Evolutionary conservation across 2,797 vertebrate species (phyloP).

Genomic region (Schizothorax lantsangensis): DNA sequence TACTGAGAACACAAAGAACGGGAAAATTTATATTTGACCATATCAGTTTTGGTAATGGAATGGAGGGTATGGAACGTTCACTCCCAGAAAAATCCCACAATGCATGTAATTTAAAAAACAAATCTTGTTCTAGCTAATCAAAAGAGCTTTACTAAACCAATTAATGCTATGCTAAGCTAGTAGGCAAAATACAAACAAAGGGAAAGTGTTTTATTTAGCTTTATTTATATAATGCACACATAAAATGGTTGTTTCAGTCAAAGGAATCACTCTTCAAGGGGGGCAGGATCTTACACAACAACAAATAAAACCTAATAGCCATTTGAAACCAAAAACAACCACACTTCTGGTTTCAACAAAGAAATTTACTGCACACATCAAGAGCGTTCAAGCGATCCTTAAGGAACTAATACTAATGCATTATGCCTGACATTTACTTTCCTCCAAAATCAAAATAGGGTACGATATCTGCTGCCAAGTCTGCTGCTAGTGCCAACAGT

Average conservation of each 20-base stretch:
- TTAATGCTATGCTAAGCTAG: background rate
- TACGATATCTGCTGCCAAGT: slow-evolving; percentile 25
- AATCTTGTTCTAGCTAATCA: background rate
- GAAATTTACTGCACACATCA: background rate
- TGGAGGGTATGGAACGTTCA: too few relatives aligned
- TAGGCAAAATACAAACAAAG: background rate
- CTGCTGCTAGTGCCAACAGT: slow-evolving; percentile 23
- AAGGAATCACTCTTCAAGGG: background rate
- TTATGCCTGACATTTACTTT: slow-evolving; percentile 20
- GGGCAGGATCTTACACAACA: background rate
- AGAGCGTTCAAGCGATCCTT: slow-evolving; percentile 7
- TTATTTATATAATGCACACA: background rate
- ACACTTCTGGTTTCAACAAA: background rate
- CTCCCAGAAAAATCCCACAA: too few relatives aligned
- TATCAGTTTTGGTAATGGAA: too few relatives aligned
- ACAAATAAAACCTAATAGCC: background rate
- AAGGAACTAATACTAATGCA: slow-evolving; percentile 5
- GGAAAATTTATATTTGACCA: too few relatives aligned
- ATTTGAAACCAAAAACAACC: background rate
- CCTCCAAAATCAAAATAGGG: slow-evolving; percentile 34
- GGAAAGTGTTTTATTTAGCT: background rate
- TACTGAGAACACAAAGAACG: too few relatives aligned
- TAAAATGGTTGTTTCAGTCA: background rate
- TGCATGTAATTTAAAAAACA: background rate
- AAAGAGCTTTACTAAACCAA: background rate